Percentiles rank a stretch among this genome's conserved stretches.
Conservation (phyloP, 2,113 vertebrate species). For the Glareola pratincola region DNA sequence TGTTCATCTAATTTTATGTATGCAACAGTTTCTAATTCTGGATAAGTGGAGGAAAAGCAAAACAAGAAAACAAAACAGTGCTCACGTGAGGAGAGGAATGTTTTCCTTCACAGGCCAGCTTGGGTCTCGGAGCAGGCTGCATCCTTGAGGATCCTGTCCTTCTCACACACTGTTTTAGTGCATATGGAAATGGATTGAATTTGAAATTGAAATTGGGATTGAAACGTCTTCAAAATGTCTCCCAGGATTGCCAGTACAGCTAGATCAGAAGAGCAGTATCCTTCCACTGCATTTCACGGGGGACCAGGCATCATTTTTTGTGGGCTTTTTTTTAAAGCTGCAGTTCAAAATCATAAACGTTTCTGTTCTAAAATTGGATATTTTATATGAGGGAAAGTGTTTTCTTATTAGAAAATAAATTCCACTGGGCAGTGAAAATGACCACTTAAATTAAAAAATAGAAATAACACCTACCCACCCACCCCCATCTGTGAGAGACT, state of each 20-base stretch:
- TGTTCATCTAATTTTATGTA: not conserved
- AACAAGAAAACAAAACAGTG: not conserved
- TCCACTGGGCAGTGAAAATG: not conserved
- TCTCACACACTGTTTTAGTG: not conserved
- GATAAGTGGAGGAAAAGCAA: not conserved
- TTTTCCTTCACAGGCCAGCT: not conserved
- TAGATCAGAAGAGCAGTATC: not conserved
- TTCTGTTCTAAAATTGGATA: not conserved
- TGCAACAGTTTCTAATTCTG: constrained; percentile 22
- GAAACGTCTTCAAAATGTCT: not conserved
- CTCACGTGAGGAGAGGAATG: too few species aligned
- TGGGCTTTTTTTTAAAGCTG: not conserved
- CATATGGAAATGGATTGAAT: not conserved
- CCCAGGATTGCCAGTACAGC: not conserved
- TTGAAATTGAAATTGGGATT: not conserved
- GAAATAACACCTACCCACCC: not conserved
- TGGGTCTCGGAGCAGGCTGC: not conserved
- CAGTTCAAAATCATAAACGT: not conserved
- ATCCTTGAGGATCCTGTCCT: not conserved
- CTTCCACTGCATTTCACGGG: not conserved
- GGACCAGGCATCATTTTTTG: not conserved
- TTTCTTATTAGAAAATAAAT: not conserved
- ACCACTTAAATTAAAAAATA: not conserved
- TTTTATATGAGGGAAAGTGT: not conserved
- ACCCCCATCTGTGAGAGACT: too few species aligned